Evolutionary conservation across 2,113 vertebrate genomes (phyloP), one percentile per base, ranked within the genome.

Genomic region (Cisticola juncidis): DNA sequence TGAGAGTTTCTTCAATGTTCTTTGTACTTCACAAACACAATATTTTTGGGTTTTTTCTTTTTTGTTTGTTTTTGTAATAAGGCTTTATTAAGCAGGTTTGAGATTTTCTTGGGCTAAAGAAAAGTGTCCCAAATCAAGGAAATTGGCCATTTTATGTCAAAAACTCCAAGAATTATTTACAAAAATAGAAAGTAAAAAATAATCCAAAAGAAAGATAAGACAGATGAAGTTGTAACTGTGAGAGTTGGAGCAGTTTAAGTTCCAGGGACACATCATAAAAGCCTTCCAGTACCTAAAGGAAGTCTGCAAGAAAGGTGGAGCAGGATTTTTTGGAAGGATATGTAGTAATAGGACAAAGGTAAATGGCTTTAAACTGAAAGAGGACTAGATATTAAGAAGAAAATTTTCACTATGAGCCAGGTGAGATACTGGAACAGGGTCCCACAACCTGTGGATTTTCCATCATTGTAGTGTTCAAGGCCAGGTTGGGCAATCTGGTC

Each of bases 101-200:
- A 31, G 31, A 72, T 68, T 80, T 83, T 35, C 60, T 29, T 16
- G 17, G n/a, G 23, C 20, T 60, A n/a, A 25, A 56, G 4, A 19
- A 76, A 71, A 47, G 5, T n/a, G n/a, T 57, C 12, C n/a, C 53
- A 68, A 77, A 38, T 51, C 4, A 79, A 78, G 11, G 9, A 86
- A 86, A 65, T 21, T n/a, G 2, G 1, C 16, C 16, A 40, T 35
- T 68, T 10, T 54, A 40, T 36, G 2, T 54, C 18, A 81, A 81
- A 65, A 44, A 3, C 1, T 21, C 6, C 19, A 22, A 25, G 0
- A 33, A 42, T 10, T 4, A 38, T 7, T 57, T 11, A n/a, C 4
- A 64, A 81, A 80, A 68, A 14, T 9, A 38, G 13, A 53, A 72
- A 57, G 8, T 23, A 13, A 57, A 76, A 58, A 5, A 0, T 6